Conservation (phyloP, 2,888 invertebrate genomes). For the Ethmia dodecea region DNA sequence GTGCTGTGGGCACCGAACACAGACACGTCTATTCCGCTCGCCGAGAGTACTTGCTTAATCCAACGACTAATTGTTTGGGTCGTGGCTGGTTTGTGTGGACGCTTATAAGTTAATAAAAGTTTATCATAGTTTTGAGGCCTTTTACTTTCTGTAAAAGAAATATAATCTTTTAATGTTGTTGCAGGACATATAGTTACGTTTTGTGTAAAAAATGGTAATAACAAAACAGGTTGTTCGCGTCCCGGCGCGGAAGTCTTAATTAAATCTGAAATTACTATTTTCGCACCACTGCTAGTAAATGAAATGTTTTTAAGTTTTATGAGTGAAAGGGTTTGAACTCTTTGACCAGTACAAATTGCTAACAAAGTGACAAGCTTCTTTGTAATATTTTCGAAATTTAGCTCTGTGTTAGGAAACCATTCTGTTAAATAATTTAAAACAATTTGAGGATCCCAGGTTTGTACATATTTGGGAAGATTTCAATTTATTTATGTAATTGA, state of each 20-base stretch:
- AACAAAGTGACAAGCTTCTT: neutral
- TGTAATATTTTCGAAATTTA: neutral
- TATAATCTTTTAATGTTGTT: neutral
- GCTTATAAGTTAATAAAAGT: neutral
- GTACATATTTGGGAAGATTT: neutral
- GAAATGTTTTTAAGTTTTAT: neutral
- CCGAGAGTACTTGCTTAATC: neutral
- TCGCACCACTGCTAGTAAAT: neutral
- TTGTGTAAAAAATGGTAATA: neutral
- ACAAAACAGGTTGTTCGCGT: neutral
- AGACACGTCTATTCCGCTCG: slow-evolving; percentile 5
- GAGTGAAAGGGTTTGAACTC: neutral
- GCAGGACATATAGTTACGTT: neutral
- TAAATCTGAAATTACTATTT: neutral
- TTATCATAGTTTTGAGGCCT: neutral
- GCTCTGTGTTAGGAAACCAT: neutral
- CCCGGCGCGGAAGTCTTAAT: neutral
- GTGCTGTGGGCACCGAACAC: slow-evolving; percentile 10
- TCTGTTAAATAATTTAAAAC: neutral
- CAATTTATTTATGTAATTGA: no score
- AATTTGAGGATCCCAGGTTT: neutral
- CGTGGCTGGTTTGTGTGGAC: neutral
- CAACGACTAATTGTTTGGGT: neutral
- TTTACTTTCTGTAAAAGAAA: neutral
- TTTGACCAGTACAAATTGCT: neutral